phyloP scores from a whole-genome alignment of 2,888 invertebrate species.

The Galeruca laticollis region DNA sequence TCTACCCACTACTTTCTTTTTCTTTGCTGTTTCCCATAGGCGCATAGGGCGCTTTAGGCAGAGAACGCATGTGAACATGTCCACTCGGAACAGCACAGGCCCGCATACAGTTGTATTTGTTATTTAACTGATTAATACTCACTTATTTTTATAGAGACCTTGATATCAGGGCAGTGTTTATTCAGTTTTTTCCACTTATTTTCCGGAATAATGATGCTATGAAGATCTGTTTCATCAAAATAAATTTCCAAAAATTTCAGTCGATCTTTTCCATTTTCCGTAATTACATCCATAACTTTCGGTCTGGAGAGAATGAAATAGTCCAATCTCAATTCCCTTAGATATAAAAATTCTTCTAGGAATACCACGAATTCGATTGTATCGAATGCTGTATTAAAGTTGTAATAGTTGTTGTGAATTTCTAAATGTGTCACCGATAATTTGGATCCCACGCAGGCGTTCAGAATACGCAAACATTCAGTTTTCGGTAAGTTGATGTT shows the following conservation, averaged over 20 bases:
- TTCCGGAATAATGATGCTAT: conserved; percentile 64
- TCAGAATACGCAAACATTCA: conserved; percentile 65
- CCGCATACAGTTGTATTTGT: too few species aligned
- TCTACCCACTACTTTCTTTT: too few species aligned
- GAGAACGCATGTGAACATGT: too few species aligned
- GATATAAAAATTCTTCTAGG: conserved; percentile 63
- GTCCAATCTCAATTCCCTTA: conserved; percentile 65
- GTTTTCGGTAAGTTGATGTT: conserved; percentile 66
- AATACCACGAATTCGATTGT: conserved; percentile 53
- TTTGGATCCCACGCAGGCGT: conserved; percentile 63
- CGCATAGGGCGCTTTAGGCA: too few species aligned
- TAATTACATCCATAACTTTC: conserved; percentile 64
- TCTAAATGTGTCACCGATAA: conserved; percentile 63
- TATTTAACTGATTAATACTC: conserved; percentile 29
- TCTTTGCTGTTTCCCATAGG: too few species aligned
- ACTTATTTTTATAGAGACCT: conserved; percentile 59
- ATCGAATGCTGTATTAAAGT: conserved; percentile 60
- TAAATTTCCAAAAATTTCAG: conserved; percentile 64
- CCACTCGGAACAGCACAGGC: too few species aligned
- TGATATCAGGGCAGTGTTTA: conserved; percentile 63
- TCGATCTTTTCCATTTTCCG: conserved; percentile 61
- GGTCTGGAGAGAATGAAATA: conserved; percentile 66
- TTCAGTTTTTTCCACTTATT: conserved; percentile 65
- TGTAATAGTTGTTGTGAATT: conserved; percentile 66
- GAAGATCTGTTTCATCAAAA: conserved; percentile 65